phyloP scores from a whole-genome alignment of 2,113 vertebrate species.

The Eulemur macaco region DNA sequence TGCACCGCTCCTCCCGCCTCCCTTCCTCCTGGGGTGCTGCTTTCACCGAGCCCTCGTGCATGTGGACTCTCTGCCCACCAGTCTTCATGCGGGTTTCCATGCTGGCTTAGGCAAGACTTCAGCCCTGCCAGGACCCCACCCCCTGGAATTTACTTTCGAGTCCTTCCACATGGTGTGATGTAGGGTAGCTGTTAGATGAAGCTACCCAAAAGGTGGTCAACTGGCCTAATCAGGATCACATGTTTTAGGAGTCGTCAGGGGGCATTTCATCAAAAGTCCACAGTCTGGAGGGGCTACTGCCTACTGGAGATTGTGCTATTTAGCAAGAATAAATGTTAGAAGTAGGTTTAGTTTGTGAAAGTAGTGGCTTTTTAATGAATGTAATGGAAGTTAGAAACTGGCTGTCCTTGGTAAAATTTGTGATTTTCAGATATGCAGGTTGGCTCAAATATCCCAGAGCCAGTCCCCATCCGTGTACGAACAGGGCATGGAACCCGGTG shows the following conservation, averaged over 20 bases:
- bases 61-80: background rate
- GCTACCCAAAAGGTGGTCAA: background rate
- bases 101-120: background rate
- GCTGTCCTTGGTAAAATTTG: background rate
- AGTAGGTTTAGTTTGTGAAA: background rate
- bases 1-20: background rate
- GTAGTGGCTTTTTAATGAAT: background rate
- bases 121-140: too few relatives aligned
- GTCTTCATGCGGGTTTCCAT: background rate
- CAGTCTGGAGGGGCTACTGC: background rate
- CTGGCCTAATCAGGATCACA: background rate
- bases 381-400: background rate
- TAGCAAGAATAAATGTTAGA: background rate
- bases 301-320: background rate
- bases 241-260: accelerated
- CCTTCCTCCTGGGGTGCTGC: background rate
- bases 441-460: too few relatives aligned
- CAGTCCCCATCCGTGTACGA: background rate
- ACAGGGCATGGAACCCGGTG: accelerated
- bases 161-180: background rate
- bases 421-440: background rate
- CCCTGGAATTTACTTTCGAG: background rate
- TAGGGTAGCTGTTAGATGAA: background rate
- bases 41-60: too few relatives aligned
- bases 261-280: background rate